A percentile compares a stretch with the other conserved stretches of the same genome.
These are phyloP conservation scores for Osmerus eperlanus DNA, from an alignment of 2,113 vertebrate species.

Conservation along the genomic window DNA sequence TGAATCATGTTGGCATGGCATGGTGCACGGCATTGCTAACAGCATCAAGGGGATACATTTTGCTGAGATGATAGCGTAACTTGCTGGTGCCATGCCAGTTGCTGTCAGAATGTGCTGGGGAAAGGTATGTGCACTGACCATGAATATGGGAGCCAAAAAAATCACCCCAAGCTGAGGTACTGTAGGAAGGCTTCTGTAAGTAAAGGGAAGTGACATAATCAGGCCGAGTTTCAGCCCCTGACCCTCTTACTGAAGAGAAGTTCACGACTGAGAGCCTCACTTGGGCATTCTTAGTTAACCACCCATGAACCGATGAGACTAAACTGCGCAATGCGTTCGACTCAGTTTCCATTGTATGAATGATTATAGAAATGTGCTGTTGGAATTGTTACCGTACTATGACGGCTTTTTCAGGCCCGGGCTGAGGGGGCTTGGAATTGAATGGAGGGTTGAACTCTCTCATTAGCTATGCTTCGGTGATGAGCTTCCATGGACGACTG, in stretches of 20 bases:
- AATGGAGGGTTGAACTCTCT: too few species aligned
- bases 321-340: not conserved
- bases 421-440: too few species aligned
- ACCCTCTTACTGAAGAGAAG: constrained; percentile 36
- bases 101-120: constrained; percentile 46
- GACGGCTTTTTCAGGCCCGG: too few species aligned
- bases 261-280: constrained; percentile 24
- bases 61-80: constrained; percentile 39
- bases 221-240: constrained; percentile 56
- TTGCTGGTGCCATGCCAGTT: constrained; percentile 47
- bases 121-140: constrained; percentile 62
- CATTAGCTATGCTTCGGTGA: too few species aligned
- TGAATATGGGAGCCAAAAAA: constrained; percentile 50
- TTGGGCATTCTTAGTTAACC: constrained; percentile 31
- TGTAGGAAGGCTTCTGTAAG: constrained; percentile 49
- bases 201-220: constrained; percentile 65
- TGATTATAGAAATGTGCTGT: not conserved
- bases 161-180: constrained; percentile 25
- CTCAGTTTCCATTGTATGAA: not conserved
- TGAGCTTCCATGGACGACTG: too few species aligned
- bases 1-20: constrained; percentile 36
- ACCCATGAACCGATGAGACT: constrained; percentile 16
- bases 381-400: too few species aligned
- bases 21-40: constrained; percentile 43
- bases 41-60: constrained; percentile 17